Evolutionary conservation across 2,797 vertebrate genomes (phyloP).

Genomic region (Acrocephalus scirpaceus): DNA sequence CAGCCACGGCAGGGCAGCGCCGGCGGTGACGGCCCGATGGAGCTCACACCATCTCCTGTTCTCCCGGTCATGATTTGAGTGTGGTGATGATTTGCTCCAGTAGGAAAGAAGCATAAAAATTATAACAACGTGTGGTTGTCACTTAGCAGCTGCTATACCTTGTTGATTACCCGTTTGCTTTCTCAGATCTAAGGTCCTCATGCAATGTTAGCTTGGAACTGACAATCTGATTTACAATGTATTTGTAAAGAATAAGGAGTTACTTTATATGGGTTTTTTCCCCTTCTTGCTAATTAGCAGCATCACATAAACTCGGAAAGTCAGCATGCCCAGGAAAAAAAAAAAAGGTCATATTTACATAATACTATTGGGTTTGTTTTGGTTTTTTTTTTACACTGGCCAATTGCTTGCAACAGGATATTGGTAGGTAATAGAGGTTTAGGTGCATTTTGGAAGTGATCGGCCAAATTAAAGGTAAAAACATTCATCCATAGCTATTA

Average conservation of each 20-base stretch:
- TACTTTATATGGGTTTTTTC: not conserved
- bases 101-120: not conserved
- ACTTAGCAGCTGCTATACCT: not conserved
- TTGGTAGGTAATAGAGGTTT: not conserved
- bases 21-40: rapidly evolving
- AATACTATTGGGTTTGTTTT: not conserved
- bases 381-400: not conserved
- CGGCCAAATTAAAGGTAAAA: not conserved
- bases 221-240: not conserved
- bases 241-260: not conserved
- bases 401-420: not conserved
- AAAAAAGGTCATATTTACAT: not conserved
- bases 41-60: rapidly evolving
- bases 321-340: not conserved
- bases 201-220: not conserved
- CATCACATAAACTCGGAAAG: not conserved
- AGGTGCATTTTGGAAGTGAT: not conserved
- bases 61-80: not conserved
- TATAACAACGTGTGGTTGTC: not conserved
- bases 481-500: not conserved
- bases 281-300: not conserved
- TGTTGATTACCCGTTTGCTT: not conserved
- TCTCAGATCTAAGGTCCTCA: not conserved
- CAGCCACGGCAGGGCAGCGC: rapidly evolving
- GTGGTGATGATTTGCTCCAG: not conserved